These are phyloP conservation scores for Drosophila takahashii DNA, from an alignment of 1,140 invertebrate species.

Conservation along the genomic window DNA sequence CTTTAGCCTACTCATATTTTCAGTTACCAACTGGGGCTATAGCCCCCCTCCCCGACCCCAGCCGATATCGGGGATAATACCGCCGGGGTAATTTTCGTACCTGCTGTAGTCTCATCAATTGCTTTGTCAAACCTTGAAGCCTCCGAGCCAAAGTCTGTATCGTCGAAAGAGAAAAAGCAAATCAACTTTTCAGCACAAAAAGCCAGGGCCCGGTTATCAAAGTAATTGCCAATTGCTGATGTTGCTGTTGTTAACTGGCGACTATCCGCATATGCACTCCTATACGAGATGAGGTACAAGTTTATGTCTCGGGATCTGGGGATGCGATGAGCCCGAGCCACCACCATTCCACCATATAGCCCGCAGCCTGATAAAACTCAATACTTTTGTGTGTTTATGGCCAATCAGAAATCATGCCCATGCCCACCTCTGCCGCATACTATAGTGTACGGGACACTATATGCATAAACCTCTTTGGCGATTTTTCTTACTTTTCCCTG, in stretches of 20 bases:
- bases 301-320: constrained; percentile 19
- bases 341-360: constrained; percentile 56
- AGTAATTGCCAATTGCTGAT: constrained; percentile 65
- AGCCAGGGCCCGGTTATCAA: constrained; percentile 65
- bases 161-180: constrained; percentile 39
- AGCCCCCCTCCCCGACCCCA: neutral
- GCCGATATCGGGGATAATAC: constrained; percentile 1
- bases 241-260: constrained; percentile 6
- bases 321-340: constrained; percentile 5
- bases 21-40: constrained; percentile 8
- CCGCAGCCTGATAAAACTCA: constrained; percentile 79
- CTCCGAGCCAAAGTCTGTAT: constrained; percentile 45
- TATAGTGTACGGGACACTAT: constrained; percentile 21
- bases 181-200: constrained; percentile 66
- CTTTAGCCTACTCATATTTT: constrained; percentile 56
- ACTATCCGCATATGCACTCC: neutral
- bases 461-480: constrained; percentile 64
- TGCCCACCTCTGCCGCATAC: constrained; percentile 59
- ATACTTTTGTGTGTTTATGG: constrained; percentile 82
- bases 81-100: constrained; percentile 12
- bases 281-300: constrained; percentile 47
- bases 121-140: constrained; percentile 72
- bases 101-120: constrained; percentile 68
- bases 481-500: constrained; percentile 5
- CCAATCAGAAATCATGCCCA: constrained; percentile 82